Percentiles rank a stretch among this genome's conserved stretches.
Evolutionary conservation across 2,113 vertebrate genomes (phyloP).

Genomic region (Anas platyrhynchos): DNA sequence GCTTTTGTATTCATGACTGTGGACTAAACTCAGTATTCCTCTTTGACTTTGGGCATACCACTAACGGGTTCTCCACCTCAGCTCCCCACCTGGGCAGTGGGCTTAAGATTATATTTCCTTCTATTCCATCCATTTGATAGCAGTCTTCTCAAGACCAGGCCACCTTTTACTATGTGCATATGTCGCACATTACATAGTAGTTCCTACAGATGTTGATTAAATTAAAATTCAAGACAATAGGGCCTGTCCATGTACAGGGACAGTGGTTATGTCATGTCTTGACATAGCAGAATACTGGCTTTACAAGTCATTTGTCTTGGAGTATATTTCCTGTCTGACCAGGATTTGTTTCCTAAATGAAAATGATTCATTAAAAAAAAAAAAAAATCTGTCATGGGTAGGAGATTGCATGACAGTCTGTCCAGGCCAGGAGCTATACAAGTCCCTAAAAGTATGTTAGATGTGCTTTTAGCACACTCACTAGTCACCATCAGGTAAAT

Average conservation of each 20-base stretch:
- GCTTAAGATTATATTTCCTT: background rate
- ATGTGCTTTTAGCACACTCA: background rate
- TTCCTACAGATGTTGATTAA: background rate
- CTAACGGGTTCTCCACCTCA: background rate
- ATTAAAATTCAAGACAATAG: background rate
- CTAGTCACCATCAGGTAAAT: background rate
- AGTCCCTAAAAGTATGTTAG: background rate
- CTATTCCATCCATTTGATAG: background rate
- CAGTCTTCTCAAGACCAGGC: background rate
- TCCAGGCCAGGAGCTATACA: background rate
- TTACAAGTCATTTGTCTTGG: background rate
- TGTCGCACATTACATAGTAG: background rate
- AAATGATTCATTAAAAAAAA: background rate
- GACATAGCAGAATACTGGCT: background rate
- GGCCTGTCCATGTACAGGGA: accelerated
- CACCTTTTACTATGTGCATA: background rate
- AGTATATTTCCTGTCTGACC: background rate
- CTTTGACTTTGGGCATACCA: background rate
- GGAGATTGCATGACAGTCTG: background rate
- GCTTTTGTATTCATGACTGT: background rate
- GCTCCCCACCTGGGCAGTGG: background rate
- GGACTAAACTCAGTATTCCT: background rate
- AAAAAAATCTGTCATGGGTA: background rate
- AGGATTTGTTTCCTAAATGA: background rate
- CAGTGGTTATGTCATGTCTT: background rate